phyloP scores from a whole-genome alignment of 1,140 invertebrate species.

The Zeugodacus cucurbitae region DNA sequence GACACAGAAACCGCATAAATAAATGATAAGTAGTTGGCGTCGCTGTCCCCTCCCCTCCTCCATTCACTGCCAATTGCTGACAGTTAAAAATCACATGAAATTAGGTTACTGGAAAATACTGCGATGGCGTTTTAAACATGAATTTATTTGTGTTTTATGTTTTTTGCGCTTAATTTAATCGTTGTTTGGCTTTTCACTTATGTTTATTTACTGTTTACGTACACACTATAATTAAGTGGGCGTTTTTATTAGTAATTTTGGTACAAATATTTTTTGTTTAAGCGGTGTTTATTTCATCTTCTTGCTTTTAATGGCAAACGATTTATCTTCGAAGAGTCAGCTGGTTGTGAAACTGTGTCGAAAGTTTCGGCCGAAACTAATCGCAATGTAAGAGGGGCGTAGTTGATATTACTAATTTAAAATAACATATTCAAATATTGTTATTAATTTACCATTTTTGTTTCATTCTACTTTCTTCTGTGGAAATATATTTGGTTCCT shows the following conservation, averaged over 20 bases:
- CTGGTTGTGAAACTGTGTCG: neutral
- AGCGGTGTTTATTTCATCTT: neutral
- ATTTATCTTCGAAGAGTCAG: neutral
- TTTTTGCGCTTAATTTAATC: neutral
- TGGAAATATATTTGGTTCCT: too few species aligned
- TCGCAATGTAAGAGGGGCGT: neutral
- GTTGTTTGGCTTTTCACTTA: neutral
- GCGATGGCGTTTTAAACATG: neutral
- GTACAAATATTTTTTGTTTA: neutral
- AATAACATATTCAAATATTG: too few species aligned
- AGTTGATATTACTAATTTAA: neutral
- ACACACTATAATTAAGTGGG: neutral
- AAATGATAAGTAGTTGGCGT: neutral
- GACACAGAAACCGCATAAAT: neutral
- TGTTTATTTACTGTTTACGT: neutral
- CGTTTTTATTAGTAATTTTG: conserved; percentile 1
- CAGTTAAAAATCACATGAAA: conserved; percentile 33
- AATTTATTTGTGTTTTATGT: neutral
- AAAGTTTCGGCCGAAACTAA: neutral
- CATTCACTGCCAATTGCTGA: neutral
- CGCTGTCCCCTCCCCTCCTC: neutral
- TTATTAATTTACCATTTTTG: too few species aligned
- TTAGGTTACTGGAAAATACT: conserved; percentile 17
- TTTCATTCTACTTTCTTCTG: too few species aligned
- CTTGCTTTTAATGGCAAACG: neutral